Conservation (phyloP, 2,888 invertebrate genomes). For the Encarsia formosa region DNA sequence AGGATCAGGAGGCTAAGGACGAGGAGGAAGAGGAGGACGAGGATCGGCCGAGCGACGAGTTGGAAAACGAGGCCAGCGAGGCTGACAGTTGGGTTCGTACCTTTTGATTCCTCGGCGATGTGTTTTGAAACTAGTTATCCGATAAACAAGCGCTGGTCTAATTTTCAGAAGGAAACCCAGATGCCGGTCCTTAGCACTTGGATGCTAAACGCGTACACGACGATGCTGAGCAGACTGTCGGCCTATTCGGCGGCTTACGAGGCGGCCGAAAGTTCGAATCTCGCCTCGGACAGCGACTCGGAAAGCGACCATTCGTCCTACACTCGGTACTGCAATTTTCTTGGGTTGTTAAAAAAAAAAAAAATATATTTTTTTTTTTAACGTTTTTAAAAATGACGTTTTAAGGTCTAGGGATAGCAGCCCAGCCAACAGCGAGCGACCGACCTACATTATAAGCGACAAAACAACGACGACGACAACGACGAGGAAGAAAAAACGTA, state of each 20-base stretch:
- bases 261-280: slow-evolving; percentile 39
- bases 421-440: slow-evolving; percentile 4
- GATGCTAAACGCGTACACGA: slow-evolving; percentile 47
- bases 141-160: too few relatives aligned
- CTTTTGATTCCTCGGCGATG: too few relatives aligned
- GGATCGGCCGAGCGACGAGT: slow-evolving; percentile 23
- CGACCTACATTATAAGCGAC: background rate
- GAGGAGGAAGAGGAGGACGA: slow-evolving; percentile 40
- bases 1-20: slow-evolving; percentile 31
- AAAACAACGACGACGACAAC: background rate
- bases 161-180: slow-evolving; percentile 35
- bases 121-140: too few relatives aligned
- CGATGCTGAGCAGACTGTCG: slow-evolving; percentile 47
- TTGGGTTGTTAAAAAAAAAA: too few relatives aligned
- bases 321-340: too few relatives aligned
- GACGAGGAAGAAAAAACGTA: background rate
- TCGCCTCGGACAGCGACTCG: slow-evolving; percentile 45
- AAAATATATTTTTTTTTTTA: too few relatives aligned
- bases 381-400: background rate
- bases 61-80: slow-evolving; percentile 12
- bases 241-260: slow-evolving; percentile 41
- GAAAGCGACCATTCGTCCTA: slow-evolving; percentile 47
- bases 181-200: slow-evolving; percentile 46
- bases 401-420: slow-evolving; percentile 23
- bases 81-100: slow-evolving; percentile 20